A percentile compares a stretch with the other conserved stretches of the same genome.
phyloP scores from a whole-genome alignment of 2,113 vertebrate species.

The Crocuta crocuta region DNA sequence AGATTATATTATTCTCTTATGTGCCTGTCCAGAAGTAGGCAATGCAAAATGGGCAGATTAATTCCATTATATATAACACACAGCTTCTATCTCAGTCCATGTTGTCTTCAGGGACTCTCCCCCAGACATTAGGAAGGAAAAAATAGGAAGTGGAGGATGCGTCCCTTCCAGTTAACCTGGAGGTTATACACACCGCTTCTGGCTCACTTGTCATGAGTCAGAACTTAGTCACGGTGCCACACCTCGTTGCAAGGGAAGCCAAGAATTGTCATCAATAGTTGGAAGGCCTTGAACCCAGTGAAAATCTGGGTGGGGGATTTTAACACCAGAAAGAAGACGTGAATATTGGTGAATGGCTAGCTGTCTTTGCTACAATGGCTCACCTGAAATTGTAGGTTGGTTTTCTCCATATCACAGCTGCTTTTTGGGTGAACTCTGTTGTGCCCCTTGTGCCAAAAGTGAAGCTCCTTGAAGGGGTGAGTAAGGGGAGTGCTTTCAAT shows the following conservation, averaged over 20 bases:
- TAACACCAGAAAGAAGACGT: neutral
- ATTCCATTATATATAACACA: neutral
- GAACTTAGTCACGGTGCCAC: conserved; percentile 13
- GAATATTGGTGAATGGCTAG: neutral
- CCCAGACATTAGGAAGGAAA: neutral
- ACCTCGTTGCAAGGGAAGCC: neutral
- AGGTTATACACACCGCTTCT: neutral
- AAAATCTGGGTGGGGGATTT: neutral
- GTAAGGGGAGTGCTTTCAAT: neutral
- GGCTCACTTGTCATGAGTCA: neutral
- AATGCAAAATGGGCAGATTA: neutral
- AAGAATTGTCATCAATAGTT: neutral
- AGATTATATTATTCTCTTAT: neutral
- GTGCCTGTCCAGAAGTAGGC: neutral
- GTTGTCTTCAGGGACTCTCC: neutral
- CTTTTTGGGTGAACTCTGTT: neutral
- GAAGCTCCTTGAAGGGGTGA: neutral
- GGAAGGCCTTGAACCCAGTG: neutral
- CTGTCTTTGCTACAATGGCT: neutral
- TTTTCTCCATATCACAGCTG: neutral
- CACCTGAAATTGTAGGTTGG: neutral
- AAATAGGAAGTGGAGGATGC: neutral
- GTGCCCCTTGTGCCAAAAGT: neutral
- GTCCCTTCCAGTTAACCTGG: neutral
- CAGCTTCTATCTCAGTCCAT: neutral